A percentile compares a stretch with the other conserved stretches of the same genome.
phyloP scores from a whole-genome alignment of 2,797 vertebrate species.

The Loris lydekkerianus region DNA sequence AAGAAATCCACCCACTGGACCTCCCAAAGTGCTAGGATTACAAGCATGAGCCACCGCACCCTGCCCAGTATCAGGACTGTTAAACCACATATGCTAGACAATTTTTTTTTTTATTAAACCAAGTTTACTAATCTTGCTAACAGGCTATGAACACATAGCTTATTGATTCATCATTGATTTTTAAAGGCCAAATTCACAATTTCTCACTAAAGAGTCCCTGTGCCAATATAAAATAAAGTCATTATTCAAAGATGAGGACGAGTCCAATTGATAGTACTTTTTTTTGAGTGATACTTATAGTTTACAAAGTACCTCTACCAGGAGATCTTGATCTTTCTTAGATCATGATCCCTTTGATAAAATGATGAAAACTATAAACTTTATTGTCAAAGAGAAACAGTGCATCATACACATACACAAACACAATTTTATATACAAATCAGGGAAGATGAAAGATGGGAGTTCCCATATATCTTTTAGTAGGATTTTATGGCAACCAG shows the following conservation, averaged over 20 bases:
- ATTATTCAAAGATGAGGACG: not conserved
- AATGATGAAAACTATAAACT: not conserved
- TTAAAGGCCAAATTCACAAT: slow-evolving; percentile 23
- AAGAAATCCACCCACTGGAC: too few species aligned
- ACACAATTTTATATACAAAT: slow-evolving; percentile 23
- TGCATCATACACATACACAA: not conserved
- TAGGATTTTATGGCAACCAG: not conserved
- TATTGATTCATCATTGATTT: slow-evolving; percentile 2
- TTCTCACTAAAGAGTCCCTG: slow-evolving; percentile 9
- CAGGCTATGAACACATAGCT: not conserved
- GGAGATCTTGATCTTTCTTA: not conserved
- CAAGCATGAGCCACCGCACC: too few species aligned
- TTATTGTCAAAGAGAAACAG: slow-evolving; percentile 4
- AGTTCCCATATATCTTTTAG: not conserved
- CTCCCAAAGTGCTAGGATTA: too few species aligned
- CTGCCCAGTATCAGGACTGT: not conserved
- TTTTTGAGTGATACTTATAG: not conserved
- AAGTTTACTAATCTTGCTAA: not conserved
- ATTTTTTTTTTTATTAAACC: not conserved
- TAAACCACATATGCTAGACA: not conserved
- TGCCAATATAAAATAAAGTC: not conserved
- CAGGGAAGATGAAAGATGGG: not conserved
- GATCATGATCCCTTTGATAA: not conserved
- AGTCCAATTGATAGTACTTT: not conserved
- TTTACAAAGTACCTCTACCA: not conserved